Evolutionary conservation across 1,140 invertebrate species (phyloP), one percentile per base, ranked within the genome.

Genomic region (Lethocerus indicus): DNA sequence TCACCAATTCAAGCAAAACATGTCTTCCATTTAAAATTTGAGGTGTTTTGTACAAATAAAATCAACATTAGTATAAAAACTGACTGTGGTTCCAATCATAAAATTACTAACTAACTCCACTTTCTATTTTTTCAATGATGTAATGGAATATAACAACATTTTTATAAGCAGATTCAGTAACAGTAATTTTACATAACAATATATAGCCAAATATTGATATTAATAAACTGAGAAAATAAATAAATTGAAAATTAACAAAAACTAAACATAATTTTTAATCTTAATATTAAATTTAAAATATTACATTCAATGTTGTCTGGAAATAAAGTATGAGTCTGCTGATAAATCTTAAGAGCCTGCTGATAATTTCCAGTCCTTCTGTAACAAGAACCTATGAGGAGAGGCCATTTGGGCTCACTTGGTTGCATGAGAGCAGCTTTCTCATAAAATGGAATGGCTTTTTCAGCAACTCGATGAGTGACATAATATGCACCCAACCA

Each of bases 401-500:
- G 67, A 60, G 82, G 76, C 79, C 88, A 87, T 61, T 85, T 83
- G 0, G 84, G 78, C 61, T 90, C 76, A 56, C 77, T 77, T 1
- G 88, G 88, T 65, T 90, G 82, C 57, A 91, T 77, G n/a, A 88
- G 68, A 5, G 86, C 76, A 0, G 90, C 89, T 61, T 80, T 78
- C 64, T 92, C 82, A 63, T 93, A 93, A 64, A 87, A 93, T 21
- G 70, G 70, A 35, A 93, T 73, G 3, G 91, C 88, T 67, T 91
- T 91, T 62, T 95, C 91, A 35, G 84, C 43, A 59, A 84, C 76
- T 67, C 91, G 83, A 58, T 89, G 77, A 58, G 91, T 85, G 48
- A 93, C 81, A 59, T 88, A 91, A 63, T 94, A 92, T 0, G 85
- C 84, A 37, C 85, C 87, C 24, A 96, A 70, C 78, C 90, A 95